Base-by-base conservation (phyloP, 2,797 vertebrate species). In the Acipenser oxyrinchus region DNA sequence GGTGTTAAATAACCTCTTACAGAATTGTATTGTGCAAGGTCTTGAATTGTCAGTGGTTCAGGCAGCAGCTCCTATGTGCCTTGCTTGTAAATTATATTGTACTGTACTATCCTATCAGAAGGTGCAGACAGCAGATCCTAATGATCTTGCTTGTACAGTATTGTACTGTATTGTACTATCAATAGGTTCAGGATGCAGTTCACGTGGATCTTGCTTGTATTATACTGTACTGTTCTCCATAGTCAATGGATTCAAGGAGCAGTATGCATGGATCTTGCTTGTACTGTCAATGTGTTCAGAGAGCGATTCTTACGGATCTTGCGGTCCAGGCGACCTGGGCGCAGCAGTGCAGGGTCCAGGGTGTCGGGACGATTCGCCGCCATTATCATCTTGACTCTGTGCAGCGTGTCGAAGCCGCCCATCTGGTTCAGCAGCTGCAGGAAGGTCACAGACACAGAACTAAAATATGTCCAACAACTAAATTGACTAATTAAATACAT, bases 301-400 rank as follows among this genome's bases (percentile, higher is more conserved):
- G 23, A 10, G 7, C 37, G 8, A 62, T 62, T 87, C 94, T 85
- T 86, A 99, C 96, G 96, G 71, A 99, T 99, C 87, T 99, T 99
- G 52, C 96, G 92, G 69, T 98, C 96, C 80, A 99, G 89, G 72
- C 96, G 89, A 48, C 96, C 96, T 0, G 96, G 96, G 50, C 96
- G 87, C 70, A 99, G 86, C 70, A 99, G 84, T 0, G 96, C 96
- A 0, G 96, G 96, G 78, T 99, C 96, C 78, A 99, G 78, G 0
- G 96, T 99, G 81, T 99, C 96, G 0, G 96, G 96, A 80, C 96
- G 87, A 81, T 99, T 99, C 11, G 96, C 98, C 72, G 96, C 96
- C 96, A 99, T 99, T 80, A 99, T 98, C 95, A 98, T 99, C 87
- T 99, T 99, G 69, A 98, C 96, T 89, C 96, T 91, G 83, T 98